Percentiles rank a stretch among this genome's conserved stretches.
Evolutionary conservation across 1,140 invertebrate species (phyloP).

Genomic region (Charaxes varanes): DNA sequence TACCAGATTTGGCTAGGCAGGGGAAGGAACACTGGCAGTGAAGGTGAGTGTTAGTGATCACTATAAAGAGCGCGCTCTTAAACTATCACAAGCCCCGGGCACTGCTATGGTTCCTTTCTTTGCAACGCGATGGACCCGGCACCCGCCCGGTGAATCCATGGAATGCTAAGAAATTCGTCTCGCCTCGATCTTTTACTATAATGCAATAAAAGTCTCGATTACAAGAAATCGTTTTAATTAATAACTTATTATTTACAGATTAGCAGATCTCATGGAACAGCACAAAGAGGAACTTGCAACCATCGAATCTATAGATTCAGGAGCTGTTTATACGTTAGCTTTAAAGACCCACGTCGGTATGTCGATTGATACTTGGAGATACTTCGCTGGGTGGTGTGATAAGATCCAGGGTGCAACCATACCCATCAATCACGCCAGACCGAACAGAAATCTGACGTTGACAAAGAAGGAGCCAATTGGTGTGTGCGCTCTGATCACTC

Average conservation of each 20-base stretch:
- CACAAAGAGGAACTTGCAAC: conserved; percentile 96
- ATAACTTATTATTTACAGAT: conserved; percentile 76
- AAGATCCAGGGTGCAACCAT: conserved; percentile 95
- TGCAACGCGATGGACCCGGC: too few relatives aligned
- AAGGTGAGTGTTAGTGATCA: too few relatives aligned
- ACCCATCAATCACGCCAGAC: conserved; percentile 90
- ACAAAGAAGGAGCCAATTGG: conserved; percentile 93
- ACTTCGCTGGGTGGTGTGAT: conserved; percentile 96
- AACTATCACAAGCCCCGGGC: too few relatives aligned
- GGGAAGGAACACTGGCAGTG: too few relatives aligned
- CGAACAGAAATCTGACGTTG: conserved; percentile 90
- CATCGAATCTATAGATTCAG: conserved; percentile 93
- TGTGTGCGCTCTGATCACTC: conserved; percentile 95
- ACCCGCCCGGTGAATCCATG: too few relatives aligned
- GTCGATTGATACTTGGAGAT: conserved; percentile 94
- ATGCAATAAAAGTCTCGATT: background rate
- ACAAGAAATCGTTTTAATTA: background rate
- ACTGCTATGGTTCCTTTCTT: too few relatives aligned
- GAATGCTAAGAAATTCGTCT: too few relatives aligned
- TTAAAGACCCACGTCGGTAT: conserved; percentile 96
- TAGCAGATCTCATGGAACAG: conserved; percentile 95
- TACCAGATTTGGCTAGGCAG: too few relatives aligned
- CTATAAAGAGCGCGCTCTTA: too few relatives aligned
- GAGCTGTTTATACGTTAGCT: conserved; percentile 95
- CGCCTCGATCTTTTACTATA: too few relatives aligned